Conservation (phyloP, 2,888 invertebrate genomes). For the Drosophila recens region DNA sequence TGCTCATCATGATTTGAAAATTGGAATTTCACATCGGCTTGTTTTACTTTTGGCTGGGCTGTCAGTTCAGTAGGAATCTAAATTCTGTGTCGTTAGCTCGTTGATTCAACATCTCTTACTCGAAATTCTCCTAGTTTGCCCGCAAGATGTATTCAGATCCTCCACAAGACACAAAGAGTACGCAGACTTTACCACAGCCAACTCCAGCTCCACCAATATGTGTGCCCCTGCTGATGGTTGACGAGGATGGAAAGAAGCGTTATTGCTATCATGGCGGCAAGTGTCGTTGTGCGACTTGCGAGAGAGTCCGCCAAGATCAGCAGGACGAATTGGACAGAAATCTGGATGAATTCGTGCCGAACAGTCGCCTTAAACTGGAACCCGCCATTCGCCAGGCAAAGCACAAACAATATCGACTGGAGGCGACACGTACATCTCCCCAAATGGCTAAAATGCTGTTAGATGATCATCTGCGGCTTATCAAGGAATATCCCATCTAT, state of each 20-base stretch:
- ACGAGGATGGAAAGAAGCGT: conserved; percentile 58
- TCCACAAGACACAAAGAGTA: conserved; percentile 27
- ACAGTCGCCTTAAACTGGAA: conserved; percentile 42
- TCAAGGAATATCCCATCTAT: conserved; percentile 46
- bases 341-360: conserved; percentile 44
- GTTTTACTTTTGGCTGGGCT: neutral
- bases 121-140: conserved; percentile 37
- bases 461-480: conserved; percentile 52
- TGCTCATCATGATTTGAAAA: neutral
- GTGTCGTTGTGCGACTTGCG: conserved; percentile 55
- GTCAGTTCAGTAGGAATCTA: conserved; percentile 12
- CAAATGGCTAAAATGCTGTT: conserved; percentile 40
- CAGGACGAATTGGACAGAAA: conserved; percentile 50
- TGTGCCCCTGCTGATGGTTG: conserved; percentile 67
- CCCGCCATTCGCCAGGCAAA: conserved; percentile 57
- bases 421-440: conserved; percentile 38
- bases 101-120: conserved; percentile 12
- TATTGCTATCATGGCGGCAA: conserved; percentile 76
- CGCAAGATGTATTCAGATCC: conserved; percentile 56
- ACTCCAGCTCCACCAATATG: conserved; percentile 27
- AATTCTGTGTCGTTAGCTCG: conserved; percentile 14
- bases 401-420: conserved; percentile 56
- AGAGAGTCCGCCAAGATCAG: conserved; percentile 30
- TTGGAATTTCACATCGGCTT: neutral
- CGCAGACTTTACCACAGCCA: conserved; percentile 61